These are phyloP conservation scores for Zaprionus kolodkinae DNA, from an alignment of 1,140 invertebrate species.

Conservation along the genomic window DNA sequence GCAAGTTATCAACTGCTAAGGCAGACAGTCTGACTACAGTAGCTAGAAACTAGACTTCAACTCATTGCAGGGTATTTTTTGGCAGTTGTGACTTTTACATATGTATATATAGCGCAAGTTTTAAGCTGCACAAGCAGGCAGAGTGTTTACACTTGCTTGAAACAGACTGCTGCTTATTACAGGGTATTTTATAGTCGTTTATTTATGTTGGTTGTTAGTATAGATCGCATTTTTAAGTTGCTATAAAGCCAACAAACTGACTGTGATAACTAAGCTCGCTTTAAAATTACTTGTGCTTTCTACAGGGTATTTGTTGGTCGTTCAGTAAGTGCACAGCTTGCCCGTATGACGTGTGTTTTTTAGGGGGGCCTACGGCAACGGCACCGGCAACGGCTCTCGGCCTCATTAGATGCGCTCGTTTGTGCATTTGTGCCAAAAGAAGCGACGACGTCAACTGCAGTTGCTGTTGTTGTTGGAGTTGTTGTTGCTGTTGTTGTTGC, in stretches of 20 bases:
- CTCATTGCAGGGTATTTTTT: background rate
- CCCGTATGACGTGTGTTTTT: conserved; percentile 27
- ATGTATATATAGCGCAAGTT: background rate
- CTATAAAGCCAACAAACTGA: no score
- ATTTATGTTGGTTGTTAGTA: no score
- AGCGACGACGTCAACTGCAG: conserved; percentile 31
- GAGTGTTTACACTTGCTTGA: background rate
- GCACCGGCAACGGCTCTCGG: conserved; percentile 28
- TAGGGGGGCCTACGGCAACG: conserved; percentile 28
- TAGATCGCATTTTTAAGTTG: no score
- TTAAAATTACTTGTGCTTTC: background rate
- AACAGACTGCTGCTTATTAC: background rate
- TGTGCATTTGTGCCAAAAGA: conserved; percentile 48
- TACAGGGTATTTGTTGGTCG: conserved; percentile 7
- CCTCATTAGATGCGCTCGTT: conserved; percentile 70
- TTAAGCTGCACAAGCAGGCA: background rate
- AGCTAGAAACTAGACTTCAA: no score
- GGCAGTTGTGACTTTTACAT: background rate
- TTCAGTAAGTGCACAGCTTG: background rate
- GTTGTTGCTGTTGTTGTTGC: background rate
- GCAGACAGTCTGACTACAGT: no score
- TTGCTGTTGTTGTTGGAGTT: conserved; percentile 13
- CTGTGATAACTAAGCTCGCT: background rate
- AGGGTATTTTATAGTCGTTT: background rate
- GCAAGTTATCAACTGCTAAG: no score